These are phyloP conservation scores for Leptopterna dolabrata DNA, from an alignment of 2,888 invertebrate genomes.

Conservation along the genomic window DNA sequence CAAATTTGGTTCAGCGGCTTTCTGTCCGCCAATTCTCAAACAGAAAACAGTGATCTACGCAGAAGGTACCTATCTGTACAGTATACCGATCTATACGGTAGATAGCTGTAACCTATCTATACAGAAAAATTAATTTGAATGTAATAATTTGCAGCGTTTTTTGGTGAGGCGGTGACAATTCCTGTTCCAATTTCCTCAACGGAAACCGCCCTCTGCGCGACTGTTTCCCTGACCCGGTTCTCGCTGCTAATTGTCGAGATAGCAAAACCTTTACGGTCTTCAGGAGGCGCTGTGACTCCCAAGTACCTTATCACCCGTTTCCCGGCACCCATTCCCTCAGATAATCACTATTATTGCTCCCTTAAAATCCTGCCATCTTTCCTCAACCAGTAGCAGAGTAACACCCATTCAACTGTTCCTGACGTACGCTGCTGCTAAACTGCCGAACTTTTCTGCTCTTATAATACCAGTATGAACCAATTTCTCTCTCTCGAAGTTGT, in stretches of 20 bases:
- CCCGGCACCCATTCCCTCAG: not conserved
- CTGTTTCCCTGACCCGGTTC: not conserved
- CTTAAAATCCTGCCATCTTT: conserved; percentile 30
- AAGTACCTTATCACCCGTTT: not conserved
- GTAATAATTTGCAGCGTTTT: too few species aligned
- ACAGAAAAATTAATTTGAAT: too few species aligned
- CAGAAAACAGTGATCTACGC: too few species aligned
- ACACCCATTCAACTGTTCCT: not conserved
- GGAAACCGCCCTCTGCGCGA: not conserved
- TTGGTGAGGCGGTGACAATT: too few species aligned
- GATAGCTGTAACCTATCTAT: too few species aligned
- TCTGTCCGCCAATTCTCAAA: too few species aligned
- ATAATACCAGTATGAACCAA: too few species aligned
- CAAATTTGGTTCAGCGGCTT: too few species aligned
- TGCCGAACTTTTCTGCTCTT: not conserved
- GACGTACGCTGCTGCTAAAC: not conserved
- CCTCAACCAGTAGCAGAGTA: conserved; percentile 18
- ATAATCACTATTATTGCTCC: conserved; percentile 45
- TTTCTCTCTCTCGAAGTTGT: too few species aligned
- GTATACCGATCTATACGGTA: too few species aligned
- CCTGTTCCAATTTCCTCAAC: not conserved
- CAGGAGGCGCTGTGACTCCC: too few species aligned
- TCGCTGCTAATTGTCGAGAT: not conserved
- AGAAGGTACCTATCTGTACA: too few species aligned
- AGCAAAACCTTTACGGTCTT: not conserved